Percentiles rank a stretch among this genome's conserved stretches.
phyloP scores from a whole-genome alignment of 2,113 vertebrate genomes.

The Anoplopoma fimbria region DNA sequence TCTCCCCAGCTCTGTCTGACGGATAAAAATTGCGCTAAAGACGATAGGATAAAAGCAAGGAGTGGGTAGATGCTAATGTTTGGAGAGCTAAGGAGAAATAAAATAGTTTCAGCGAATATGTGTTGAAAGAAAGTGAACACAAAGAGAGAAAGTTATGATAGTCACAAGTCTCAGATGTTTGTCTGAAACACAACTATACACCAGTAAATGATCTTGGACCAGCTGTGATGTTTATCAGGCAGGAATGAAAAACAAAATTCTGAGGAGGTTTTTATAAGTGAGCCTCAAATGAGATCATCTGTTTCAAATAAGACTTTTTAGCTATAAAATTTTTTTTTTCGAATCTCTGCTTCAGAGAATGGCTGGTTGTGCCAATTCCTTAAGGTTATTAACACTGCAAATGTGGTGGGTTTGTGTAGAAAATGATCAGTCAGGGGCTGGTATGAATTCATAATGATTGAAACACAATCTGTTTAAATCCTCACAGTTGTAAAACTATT shows the following conservation, averaged over 20 bases:
- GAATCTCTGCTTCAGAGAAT: constrained; percentile 2
- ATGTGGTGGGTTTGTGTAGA: background rate
- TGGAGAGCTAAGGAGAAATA: background rate
- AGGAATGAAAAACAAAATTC: constrained; percentile 43
- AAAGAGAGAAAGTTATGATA: constrained; percentile 7
- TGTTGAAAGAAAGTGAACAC: constrained; percentile 12
- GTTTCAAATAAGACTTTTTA: constrained; percentile 41
- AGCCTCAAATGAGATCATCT: constrained; percentile 4
- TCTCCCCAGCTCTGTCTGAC: constrained; percentile 34
- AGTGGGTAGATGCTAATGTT: constrained; percentile 15
- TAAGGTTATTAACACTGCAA: constrained; percentile 3
- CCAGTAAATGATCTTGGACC: constrained; percentile 34
- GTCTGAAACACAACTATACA: constrained; percentile 41
- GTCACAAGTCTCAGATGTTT: constrained; percentile 54
- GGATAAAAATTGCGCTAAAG: constrained; percentile 27
- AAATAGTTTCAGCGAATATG: background rate
- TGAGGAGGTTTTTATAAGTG: background rate
- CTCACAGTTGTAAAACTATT: background rate
- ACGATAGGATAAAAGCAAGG: constrained; percentile 4
- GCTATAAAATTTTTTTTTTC: background rate
- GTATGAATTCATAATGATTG: background rate
- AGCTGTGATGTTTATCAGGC: constrained; percentile 32
- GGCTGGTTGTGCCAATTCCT: constrained; percentile 5
- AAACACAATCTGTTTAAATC: background rate
- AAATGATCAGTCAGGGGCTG: background rate